Evolutionary conservation across 2,888 invertebrate genomes (phyloP).

Genomic region (Lasius fuliginosus): DNA sequence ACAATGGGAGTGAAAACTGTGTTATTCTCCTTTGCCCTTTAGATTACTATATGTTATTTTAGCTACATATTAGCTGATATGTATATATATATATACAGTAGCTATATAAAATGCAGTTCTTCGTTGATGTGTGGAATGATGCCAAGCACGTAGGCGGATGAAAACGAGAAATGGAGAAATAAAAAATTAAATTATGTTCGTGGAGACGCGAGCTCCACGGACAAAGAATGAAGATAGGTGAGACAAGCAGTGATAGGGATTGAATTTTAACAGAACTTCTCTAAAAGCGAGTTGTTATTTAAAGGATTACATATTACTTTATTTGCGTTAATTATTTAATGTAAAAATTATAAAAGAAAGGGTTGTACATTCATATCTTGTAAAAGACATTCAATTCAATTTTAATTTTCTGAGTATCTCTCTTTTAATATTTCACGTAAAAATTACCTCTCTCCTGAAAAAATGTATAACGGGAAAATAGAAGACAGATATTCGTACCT

Average conservation of each 20-base stretch:
- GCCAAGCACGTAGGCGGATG: not conserved
- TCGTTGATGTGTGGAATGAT: not conserved
- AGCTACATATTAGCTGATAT: constrained; percentile 1
- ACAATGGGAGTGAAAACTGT: not conserved
- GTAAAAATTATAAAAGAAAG: not conserved
- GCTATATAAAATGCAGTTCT: not conserved
- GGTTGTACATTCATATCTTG: not conserved
- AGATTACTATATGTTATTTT: not conserved
- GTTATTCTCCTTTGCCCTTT: not conserved
- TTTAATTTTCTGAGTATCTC: not conserved
- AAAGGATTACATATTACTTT: not conserved
- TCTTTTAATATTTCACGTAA: not conserved
- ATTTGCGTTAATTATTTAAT: not conserved
- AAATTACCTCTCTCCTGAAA: not conserved
- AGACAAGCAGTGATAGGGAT: not conserved
- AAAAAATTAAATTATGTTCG: not conserved
- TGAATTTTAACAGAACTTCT: not conserved
- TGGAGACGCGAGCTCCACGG: not conserved
- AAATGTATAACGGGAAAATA: not conserved
- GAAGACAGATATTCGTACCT: not conserved
- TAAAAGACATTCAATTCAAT: too few relatives aligned
- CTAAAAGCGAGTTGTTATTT: not conserved
- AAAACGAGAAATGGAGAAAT: not conserved
- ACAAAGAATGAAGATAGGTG: not conserved
- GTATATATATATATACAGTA: too few relatives aligned